Percentiles rank a stretch among this genome's conserved stretches.
phyloP scores from a whole-genome alignment of 1,140 invertebrate genomes.

The Caenorhabditis latens region DNA sequence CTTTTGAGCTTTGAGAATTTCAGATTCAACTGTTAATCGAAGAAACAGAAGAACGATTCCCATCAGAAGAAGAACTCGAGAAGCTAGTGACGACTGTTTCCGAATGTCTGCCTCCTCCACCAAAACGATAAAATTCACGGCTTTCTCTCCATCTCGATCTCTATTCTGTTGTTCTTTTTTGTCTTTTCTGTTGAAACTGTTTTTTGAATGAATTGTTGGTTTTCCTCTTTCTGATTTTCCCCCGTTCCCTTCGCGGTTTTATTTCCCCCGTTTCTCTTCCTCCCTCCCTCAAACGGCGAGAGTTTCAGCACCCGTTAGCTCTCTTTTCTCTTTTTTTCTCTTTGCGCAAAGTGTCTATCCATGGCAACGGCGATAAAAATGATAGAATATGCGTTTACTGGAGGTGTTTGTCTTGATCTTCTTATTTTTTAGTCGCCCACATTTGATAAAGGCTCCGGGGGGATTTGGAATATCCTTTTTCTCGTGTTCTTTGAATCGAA shows the following conservation, averaged over 20 bases:
- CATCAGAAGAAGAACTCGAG: conserved; percentile 51
- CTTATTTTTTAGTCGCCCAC: conserved; percentile 23
- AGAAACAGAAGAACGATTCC: conserved; percentile 61
- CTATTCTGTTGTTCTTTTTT: conserved; percentile 4
- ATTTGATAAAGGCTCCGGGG: neutral
- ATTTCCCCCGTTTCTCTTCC: conserved; percentile 6
- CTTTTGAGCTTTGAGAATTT: neutral
- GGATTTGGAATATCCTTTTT: neutral
- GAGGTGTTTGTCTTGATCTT: conserved; percentile 21
- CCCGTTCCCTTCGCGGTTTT: conserved; percentile 37
- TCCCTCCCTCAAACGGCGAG: neutral
- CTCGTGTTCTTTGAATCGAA: no score
- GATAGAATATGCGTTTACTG: conserved; percentile 34
- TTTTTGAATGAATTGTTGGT: conserved; percentile 44
- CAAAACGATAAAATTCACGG: conserved; percentile 21
- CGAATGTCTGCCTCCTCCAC: conserved; percentile 47
- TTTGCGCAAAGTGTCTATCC: neutral
- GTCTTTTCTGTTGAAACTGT: conserved; percentile 5
- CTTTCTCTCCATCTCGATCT: neutral
- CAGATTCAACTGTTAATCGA: conserved; percentile 55
- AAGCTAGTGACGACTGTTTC: conserved; percentile 26
- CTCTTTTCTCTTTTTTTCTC: neutral
- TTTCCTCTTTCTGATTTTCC: conserved; percentile 11
- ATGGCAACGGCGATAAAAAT: conserved; percentile 2
- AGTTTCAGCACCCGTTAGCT: conserved; percentile 11